Conservation (phyloP, 2,113 vertebrate species). For the Thryonomys swinderianus region DNA sequence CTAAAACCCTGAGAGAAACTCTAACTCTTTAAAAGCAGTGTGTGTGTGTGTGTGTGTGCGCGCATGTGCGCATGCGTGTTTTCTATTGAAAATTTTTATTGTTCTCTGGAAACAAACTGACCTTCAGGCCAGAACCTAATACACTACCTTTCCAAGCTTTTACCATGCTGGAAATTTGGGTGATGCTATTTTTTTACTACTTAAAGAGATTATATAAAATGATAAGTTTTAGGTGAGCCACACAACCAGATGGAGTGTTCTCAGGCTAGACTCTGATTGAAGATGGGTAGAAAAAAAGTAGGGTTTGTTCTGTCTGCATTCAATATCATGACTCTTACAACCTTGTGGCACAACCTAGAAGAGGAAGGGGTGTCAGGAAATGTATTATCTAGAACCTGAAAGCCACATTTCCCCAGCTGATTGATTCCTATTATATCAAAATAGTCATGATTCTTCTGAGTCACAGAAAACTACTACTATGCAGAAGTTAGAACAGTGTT, state of each 20-base stretch:
- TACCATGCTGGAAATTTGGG: background rate
- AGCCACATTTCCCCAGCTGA: background rate
- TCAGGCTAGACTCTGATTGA: background rate
- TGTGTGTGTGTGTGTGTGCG: background rate
- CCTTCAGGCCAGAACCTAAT: background rate
- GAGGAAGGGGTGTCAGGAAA: background rate
- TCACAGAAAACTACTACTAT: background rate
- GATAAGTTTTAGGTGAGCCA: background rate
- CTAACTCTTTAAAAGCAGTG: background rate
- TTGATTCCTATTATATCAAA: conserved; percentile 28
- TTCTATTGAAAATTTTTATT: background rate
- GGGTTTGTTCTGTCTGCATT: background rate
- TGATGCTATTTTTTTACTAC: background rate
- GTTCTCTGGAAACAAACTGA: background rate
- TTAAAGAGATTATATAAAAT: background rate
- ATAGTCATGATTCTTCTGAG: background rate
- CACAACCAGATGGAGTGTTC: background rate
- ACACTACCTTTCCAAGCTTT: conserved; percentile 18
- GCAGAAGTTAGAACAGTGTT: background rate
- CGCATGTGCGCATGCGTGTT: background rate
- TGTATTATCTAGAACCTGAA: background rate
- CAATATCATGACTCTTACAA: background rate
- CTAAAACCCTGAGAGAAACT: conserved; percentile 30
- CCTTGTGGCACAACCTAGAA: background rate
- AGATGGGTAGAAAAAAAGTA: background rate